These are phyloP conservation scores for Melanerpes aurifrons DNA, from an alignment of 2,113 vertebrate genomes.

Conservation along the genomic window DNA sequence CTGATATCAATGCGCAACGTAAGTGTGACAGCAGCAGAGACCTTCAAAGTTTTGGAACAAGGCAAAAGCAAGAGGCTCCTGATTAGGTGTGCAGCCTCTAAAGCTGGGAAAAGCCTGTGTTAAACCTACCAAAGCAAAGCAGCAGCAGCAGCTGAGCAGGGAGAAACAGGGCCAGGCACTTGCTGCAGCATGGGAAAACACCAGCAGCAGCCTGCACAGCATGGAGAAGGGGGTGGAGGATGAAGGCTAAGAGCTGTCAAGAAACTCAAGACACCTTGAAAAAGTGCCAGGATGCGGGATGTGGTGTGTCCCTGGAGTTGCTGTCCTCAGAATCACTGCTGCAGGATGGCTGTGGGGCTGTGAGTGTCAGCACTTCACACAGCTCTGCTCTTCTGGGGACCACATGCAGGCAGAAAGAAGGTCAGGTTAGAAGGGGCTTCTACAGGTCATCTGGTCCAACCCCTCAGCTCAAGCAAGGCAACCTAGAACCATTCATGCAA, in stretches of 20 bases:
- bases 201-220: rapidly evolving
- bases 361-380: neutral
- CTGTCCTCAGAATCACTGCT: neutral
- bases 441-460: neutral
- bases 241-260: neutral
- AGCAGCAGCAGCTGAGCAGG: neutral
- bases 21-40: neutral
- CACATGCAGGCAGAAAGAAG: rapidly evolving
- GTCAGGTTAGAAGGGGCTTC: neutral
- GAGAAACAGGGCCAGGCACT: neutral
- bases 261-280: neutral
- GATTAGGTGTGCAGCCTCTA: neutral
- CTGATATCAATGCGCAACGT: neutral
- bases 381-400: neutral
- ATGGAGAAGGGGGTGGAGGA: neutral
- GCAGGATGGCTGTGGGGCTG: neutral
- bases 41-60: slow-evolving; percentile 7
- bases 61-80: neutral
- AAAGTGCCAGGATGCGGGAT: neutral
- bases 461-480: neutral
- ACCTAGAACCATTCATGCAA: neutral
- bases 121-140: neutral
- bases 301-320: neutral
- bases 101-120: neutral
- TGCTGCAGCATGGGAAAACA: neutral